Percentiles rank a stretch among this genome's conserved stretches.
Conservation (phyloP, 2,888 invertebrate species). For the Patella pellucida region DNA sequence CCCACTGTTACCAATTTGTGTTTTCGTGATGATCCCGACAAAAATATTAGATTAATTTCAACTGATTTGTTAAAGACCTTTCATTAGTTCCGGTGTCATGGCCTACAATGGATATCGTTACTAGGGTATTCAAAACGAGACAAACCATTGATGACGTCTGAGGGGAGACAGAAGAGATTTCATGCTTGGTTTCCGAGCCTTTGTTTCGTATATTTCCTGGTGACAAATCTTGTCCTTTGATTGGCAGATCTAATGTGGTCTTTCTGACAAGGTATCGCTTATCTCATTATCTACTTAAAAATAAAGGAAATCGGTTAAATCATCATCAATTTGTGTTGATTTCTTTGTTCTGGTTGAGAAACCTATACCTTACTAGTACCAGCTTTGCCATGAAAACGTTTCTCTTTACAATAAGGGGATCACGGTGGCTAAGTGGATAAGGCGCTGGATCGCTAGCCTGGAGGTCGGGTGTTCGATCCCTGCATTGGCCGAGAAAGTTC, state of each 20-base stretch:
- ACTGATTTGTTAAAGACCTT: not conserved
- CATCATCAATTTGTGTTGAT: not conserved
- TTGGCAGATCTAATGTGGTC: constrained; percentile 3
- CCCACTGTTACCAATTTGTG: too few relatives aligned
- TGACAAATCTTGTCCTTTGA: constrained; percentile 5
- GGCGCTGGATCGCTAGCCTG: too few relatives aligned
- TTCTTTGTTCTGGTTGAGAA: not conserved
- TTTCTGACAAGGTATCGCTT: constrained; percentile 5
- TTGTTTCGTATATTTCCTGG: not conserved
- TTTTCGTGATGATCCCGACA: not conserved
- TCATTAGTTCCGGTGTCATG: constrained; percentile 2
- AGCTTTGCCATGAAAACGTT: too few relatives aligned
- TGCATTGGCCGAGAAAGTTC: too few relatives aligned
- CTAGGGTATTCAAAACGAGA: constrained; percentile 7
- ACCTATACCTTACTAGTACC: too few relatives aligned
- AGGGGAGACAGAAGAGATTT: constrained; percentile 1
- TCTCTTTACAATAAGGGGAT: too few relatives aligned
- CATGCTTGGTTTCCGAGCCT: not conserved
- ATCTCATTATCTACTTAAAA: constrained; percentile 2
- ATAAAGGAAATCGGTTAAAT: constrained; percentile 6
- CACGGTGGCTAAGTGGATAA: too few relatives aligned
- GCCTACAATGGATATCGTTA: not conserved
- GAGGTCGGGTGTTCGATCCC: too few relatives aligned
- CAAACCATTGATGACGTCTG: constrained; percentile 1
- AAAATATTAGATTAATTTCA: not conserved